Percentiles rank a stretch among this genome's conserved stretches.
These are phyloP conservation scores for Andinoacara biseriatus DNA, from an alignment of 2,113 vertebrate species.

Conservation along the genomic window DNA sequence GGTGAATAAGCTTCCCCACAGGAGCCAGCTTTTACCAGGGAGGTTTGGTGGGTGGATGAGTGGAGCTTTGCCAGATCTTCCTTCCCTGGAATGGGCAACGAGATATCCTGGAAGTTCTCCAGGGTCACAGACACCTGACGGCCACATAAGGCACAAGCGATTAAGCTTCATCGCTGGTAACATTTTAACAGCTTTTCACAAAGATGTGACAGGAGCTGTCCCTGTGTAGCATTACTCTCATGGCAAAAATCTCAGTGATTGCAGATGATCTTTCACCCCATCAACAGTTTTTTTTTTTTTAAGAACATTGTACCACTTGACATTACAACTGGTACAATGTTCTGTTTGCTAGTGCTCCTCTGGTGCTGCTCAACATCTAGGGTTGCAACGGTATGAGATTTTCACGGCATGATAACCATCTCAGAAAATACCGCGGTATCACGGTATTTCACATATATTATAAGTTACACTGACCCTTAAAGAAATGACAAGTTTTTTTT, in stretches of 20 bases:
- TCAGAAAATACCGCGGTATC: too few species aligned
- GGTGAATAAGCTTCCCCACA: slow-evolving; percentile 96
- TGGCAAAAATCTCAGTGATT: background rate
- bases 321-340: background rate
- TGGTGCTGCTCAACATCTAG: background rate
- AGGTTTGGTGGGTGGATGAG: slow-evolving; percentile 93
- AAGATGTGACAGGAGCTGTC: background rate
- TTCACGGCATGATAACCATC: too few species aligned
- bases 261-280: background rate
- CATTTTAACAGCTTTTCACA: background rate
- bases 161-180: background rate
- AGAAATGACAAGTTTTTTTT: too few species aligned
- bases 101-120: slow-evolving; percentile 99
- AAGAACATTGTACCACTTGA: background rate
- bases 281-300: background rate
- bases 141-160: slow-evolving; percentile 15
- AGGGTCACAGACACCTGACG: slow-evolving; percentile 92
- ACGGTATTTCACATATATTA: too few species aligned
- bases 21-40: slow-evolving; percentile 93
- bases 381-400: too few species aligned
- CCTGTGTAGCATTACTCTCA: background rate
- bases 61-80: slow-evolving; percentile 98
- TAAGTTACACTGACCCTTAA: too few species aligned
- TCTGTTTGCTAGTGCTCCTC: too few species aligned
- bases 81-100: slow-evolving; percentile 97